Conservation (phyloP, 2,888 invertebrate genomes). For the Cantharis lateralis region DNA sequence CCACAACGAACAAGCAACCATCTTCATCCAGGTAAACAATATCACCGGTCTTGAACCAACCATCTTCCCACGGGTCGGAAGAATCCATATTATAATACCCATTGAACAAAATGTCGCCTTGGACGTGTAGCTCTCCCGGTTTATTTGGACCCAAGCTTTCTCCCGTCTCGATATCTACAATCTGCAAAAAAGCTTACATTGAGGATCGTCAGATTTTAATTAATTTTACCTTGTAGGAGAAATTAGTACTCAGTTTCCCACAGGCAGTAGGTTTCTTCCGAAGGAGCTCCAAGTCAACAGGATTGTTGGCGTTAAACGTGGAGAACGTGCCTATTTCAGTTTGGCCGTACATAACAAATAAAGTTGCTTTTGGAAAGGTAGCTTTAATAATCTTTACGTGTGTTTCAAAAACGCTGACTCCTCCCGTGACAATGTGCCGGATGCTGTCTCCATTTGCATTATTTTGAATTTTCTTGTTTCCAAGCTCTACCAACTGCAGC, state of each 20-base stretch:
- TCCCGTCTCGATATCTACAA: conserved; percentile 44
- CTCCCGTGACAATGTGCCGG: conserved; percentile 25
- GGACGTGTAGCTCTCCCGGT: conserved; percentile 60
- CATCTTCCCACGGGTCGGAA: conserved; percentile 51
- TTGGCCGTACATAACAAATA: conserved; percentile 12
- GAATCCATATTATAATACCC: conserved; percentile 58
- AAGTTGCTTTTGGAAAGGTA: conserved; percentile 44
- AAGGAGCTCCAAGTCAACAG: neutral
- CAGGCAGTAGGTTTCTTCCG: neutral
- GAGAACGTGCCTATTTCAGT: conserved; percentile 7
- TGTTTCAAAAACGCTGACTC: conserved; percentile 22
- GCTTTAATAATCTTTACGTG: conserved; percentile 21
- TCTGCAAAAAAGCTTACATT: neutral
- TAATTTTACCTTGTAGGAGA: neutral
- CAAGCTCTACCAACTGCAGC: neutral
- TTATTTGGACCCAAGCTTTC: conserved; percentile 56
- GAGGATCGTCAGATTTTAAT: neutral
- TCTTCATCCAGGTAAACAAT: conserved; percentile 57
- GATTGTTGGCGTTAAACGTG: neutral
- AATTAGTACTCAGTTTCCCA: neutral
- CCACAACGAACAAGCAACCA: conserved; percentile 55
- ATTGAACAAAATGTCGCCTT: conserved; percentile 48
- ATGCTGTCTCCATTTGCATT: neutral
- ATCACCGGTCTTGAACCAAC: conserved; percentile 60
- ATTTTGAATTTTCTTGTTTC: neutral